Evolutionary conservation across 2,797 vertebrate genomes (phyloP), one percentile per base, ranked within the genome.

Genomic region (Gymnothorax reevesii): DNA sequence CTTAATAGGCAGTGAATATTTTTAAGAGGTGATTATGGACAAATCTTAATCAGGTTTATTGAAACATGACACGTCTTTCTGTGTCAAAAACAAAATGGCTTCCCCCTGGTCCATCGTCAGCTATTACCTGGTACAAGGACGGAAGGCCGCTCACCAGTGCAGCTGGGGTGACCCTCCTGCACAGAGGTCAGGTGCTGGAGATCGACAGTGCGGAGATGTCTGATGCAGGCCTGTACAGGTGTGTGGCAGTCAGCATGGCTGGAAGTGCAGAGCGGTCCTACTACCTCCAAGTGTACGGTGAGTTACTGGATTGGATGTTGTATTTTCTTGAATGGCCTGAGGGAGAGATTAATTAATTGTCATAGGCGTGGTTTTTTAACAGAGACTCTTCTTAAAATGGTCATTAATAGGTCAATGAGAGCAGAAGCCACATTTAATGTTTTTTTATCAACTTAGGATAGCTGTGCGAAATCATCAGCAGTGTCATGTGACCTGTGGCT

Each of bases 71-170:
- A 17, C 62, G 10, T 13, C 8, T 12, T 54, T 62, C 7, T 64
- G 22, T 57, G 10, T 4, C 62, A 17, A 64, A 62, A 42, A 20
- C 42, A 55, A 52, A 57, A 57, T 77, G 77, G 57, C 13, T 9
- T 84, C 8, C 6, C 17, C 7, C 33, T 27, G 60, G 88, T 55
- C 3, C 0, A 55, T 88, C 10, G 64, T 27, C 93, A 99, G 99
- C 94, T 49, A 92, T 99, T 83, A 96, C 95, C 0, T 99, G 99
- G 99, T 98, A 97, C 94, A 99, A 98, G 95, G 97, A 98, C 69
- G 95, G 95, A 79, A 96, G 87, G 0, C 96, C 94, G 0, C 91
- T 99, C 86, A 94, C 93, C 0, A 88, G 79, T 4, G 91, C 96
- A 13, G 92, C 94, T 0, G 94, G 96, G 0, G 90, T 96, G 87